phyloP scores from a whole-genome alignment of 2,888 invertebrate species.

The Protophormia terraenovae region DNA sequence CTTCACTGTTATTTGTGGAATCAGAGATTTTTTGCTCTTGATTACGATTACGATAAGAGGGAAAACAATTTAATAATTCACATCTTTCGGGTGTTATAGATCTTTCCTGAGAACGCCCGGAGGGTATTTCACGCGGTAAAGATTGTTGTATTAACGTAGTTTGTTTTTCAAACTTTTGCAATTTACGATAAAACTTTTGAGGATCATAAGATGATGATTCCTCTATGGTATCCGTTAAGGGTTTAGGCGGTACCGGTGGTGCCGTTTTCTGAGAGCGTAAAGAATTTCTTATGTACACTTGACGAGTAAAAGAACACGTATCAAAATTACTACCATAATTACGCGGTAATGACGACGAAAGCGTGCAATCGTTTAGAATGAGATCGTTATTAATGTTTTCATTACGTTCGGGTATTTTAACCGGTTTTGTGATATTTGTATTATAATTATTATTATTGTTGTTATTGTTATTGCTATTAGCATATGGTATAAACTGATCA shows the following conservation, averaged over 20 bases:
- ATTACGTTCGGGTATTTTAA: slow-evolving; percentile 58
- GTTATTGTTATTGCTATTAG: neutral
- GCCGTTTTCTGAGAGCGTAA: slow-evolving; percentile 43
- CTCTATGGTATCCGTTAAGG: slow-evolving; percentile 47
- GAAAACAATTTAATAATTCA: slow-evolving; percentile 74
- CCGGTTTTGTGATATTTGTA: slow-evolving; percentile 53
- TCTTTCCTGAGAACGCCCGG: slow-evolving; percentile 39
- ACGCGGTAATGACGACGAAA: slow-evolving; percentile 69
- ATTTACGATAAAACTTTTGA: slow-evolving; percentile 72
- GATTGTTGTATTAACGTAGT: slow-evolving; percentile 60
- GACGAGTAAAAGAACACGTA: slow-evolving; percentile 42
- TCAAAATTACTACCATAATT: slow-evolving; percentile 68
- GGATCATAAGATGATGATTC: slow-evolving; percentile 69
- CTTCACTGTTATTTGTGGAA: slow-evolving; percentile 10
- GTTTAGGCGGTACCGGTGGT: slow-evolving; percentile 72
- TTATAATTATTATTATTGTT: slow-evolving; percentile 22
- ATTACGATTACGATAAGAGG: slow-evolving; percentile 64
- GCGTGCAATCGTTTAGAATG: neutral
- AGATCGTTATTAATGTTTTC: neutral
- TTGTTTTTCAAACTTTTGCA: slow-evolving; percentile 73
- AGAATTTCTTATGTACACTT: slow-evolving; percentile 55
- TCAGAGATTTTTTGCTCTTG: slow-evolving; percentile 18
- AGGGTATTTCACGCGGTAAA: slow-evolving; percentile 35
- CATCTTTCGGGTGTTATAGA: slow-evolving; percentile 70
- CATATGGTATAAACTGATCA: slow-evolving; percentile 45